Evolutionary conservation across 2,113 vertebrate genomes (phyloP).

Genomic region (Suncus etruscus): DNA sequence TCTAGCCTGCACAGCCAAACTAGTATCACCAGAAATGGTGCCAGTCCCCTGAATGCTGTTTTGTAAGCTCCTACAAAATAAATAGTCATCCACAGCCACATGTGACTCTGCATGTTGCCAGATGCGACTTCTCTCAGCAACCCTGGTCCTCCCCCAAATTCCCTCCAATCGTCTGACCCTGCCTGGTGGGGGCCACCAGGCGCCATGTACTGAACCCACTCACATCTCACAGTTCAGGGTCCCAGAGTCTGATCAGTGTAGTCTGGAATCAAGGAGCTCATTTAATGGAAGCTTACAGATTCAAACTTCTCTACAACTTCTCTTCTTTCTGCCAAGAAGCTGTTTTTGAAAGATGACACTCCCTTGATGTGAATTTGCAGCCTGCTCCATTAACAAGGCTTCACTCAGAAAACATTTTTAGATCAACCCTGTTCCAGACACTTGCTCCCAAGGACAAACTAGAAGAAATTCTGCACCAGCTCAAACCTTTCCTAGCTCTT

Average conservation of each 20-base stretch:
- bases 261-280: constrained; percentile 30
- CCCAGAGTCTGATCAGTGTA: not conserved
- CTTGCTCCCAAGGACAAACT: constrained; percentile 68
- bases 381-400: constrained; percentile 45
- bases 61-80: too few relatives aligned
- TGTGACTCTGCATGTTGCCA: not conserved
- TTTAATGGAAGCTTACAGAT: constrained; percentile 48
- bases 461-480: constrained; percentile 64
- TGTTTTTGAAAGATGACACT: constrained; percentile 68
- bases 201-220: not conserved
- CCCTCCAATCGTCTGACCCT: not conserved
- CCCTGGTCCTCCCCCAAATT: not conserved
- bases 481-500: constrained; percentile 63
- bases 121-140: not conserved
- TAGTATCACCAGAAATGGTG: too few relatives aligned
- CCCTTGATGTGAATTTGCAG: constrained; percentile 61
- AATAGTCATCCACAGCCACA: not conserved
- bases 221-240: not conserved
- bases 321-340: constrained; percentile 51
- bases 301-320: constrained; percentile 45
- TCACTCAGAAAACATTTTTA: constrained; percentile 75
- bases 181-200: not conserved
- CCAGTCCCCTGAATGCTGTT: too few relatives aligned
- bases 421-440: constrained; percentile 60
- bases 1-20: too few relatives aligned